Percentiles rank a stretch among this genome's conserved stretches.
These are phyloP conservation scores for Drosophila pseudotalamancana DNA, from an alignment of 2,888 invertebrate species.

Conservation along the genomic window DNA sequence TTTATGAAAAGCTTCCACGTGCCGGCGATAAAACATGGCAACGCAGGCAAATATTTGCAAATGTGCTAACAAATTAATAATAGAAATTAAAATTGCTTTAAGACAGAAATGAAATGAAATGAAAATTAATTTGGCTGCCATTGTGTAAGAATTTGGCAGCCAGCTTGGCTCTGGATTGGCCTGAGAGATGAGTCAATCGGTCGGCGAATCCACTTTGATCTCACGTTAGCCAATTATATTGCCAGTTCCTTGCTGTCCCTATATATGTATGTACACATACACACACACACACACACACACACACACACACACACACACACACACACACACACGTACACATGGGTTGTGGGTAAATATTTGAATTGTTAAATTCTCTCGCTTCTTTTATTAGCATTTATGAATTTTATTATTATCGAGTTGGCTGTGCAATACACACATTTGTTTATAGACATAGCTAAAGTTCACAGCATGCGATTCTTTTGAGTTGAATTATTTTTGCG, in stretches of 20 bases:
- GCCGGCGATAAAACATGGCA: slow-evolving; percentile 50
- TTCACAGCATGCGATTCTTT: slow-evolving; percentile 75
- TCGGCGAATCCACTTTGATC: slow-evolving; percentile 65
- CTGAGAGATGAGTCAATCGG: slow-evolving; percentile 46
- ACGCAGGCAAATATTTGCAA: slow-evolving; percentile 21
- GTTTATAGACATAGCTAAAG: slow-evolving; percentile 47
- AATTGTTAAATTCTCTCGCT: slow-evolving; percentile 28
- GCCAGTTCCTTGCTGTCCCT: slow-evolving; percentile 17
- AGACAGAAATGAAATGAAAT: slow-evolving; percentile 44
- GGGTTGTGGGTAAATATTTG: slow-evolving; percentile 38
- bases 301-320: too few species aligned
- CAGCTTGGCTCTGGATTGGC: slow-evolving; percentile 51
- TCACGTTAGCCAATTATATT: slow-evolving; percentile 2
- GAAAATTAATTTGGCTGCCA: slow-evolving; percentile 60
- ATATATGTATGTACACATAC: neutral
- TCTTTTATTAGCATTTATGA: slow-evolving; percentile 35
- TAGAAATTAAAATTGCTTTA: slow-evolving; percentile 48
- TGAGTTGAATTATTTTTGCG: slow-evolving; percentile 15
- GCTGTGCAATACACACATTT: slow-evolving; percentile 57
- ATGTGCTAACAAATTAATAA: slow-evolving; percentile 73
- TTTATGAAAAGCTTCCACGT: slow-evolving; percentile 69
- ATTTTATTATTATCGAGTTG: slow-evolving; percentile 19
- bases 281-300: too few species aligned
- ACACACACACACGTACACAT: too few species aligned
- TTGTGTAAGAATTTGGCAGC: slow-evolving; percentile 63